phyloP scores from a whole-genome alignment of 2,113 vertebrate species.

The Brachyistius frenatus region DNA sequence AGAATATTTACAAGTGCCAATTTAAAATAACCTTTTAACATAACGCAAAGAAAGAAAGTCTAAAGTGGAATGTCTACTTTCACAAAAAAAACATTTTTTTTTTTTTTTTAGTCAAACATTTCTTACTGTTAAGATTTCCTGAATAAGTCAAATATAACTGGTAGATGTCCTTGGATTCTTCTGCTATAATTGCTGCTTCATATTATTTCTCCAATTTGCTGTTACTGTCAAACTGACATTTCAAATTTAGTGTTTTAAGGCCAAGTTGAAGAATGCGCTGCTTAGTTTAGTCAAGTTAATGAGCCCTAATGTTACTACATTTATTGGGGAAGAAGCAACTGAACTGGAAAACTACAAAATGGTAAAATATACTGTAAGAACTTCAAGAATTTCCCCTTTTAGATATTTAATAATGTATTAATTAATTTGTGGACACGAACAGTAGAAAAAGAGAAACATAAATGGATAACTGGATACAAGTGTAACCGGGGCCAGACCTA shows the following conservation, averaged over 20 bases:
- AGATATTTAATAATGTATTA: too few species aligned
- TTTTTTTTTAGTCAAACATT: background rate
- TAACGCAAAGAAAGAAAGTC: conserved; percentile 5
- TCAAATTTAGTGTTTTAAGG: background rate
- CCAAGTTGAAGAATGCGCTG: fast-evolving
- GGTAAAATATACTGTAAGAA: too few species aligned
- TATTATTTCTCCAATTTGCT: background rate
- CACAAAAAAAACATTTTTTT: background rate
- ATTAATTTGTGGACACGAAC: too few species aligned
- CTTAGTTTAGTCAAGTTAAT: background rate
- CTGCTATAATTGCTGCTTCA: background rate
- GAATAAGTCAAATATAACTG: background rate
- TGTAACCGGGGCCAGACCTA: too few species aligned
- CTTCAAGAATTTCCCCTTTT: too few species aligned
- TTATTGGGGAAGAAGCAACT: too few species aligned
- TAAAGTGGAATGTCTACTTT: conserved; percentile 1
- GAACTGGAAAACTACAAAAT: too few species aligned
- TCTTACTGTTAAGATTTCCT: background rate
- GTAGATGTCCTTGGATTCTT: background rate
- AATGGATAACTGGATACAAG: too few species aligned
- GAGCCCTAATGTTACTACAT: background rate
- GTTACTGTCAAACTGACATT: background rate
- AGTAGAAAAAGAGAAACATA: too few species aligned
- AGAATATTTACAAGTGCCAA: background rate
- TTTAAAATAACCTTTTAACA: conserved; percentile 29